phyloP scores from a whole-genome alignment of 2,797 vertebrate genomes.

The Fistularia tabacaria region DNA sequence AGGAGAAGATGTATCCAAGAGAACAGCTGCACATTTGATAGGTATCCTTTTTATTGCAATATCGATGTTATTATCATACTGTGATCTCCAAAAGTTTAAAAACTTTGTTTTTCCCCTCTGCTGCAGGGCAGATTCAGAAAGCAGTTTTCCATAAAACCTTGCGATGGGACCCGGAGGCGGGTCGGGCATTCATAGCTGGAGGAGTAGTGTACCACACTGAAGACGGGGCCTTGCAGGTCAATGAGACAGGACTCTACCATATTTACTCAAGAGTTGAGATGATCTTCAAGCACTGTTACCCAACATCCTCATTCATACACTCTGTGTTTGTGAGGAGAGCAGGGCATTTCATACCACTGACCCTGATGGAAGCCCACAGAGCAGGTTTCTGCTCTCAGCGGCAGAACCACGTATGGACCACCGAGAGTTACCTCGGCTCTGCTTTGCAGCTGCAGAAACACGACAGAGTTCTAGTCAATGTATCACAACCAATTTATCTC shows the following conservation, averaged over 20 bases:
- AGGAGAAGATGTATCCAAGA: constrained; percentile 43
- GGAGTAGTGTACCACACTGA: constrained; percentile 72
- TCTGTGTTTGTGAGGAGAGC: constrained; percentile 69
- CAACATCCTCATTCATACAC: constrained; percentile 62
- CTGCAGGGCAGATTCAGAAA: constrained; percentile 51
- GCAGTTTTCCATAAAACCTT: constrained; percentile 52
- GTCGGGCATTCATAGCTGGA: constrained; percentile 74
- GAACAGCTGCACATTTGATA: constrained; percentile 82
- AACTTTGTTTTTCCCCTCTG: not conserved
- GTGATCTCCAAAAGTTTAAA: not conserved
- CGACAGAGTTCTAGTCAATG: constrained; percentile 82
- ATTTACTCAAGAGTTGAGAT: constrained; percentile 89
- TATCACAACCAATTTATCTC: constrained; percentile 75
- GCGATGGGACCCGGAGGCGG: constrained; percentile 76
- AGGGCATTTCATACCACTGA: not conserved
- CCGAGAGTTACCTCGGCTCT: constrained; percentile 83
- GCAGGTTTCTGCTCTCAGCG: constrained; percentile 70
- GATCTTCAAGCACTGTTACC: constrained; percentile 66
- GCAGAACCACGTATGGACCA: constrained; percentile 65
- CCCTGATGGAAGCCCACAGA: constrained; percentile 80
- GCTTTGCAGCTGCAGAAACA: constrained; percentile 73
- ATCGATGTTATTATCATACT: not conserved
- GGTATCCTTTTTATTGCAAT: constrained; percentile 60
- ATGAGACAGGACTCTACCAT: constrained; percentile 84
- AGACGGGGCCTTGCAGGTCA: constrained; percentile 78